Percentiles rank a stretch among this genome's conserved stretches.
Evolutionary conservation across 2,888 invertebrate species (phyloP).

Genomic region (Dexiosoma caninum): DNA sequence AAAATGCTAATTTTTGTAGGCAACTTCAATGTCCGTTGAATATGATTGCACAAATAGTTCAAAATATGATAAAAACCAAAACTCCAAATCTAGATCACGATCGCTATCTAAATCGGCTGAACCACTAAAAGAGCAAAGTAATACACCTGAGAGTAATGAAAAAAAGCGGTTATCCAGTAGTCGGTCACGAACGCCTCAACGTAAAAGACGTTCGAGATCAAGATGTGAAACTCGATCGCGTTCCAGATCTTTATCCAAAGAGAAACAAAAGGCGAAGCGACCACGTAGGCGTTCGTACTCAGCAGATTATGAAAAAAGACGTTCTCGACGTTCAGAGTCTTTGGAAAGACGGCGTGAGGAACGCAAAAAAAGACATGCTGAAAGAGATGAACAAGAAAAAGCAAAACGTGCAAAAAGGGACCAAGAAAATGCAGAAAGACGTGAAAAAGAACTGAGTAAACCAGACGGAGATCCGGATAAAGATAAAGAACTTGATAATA

Average conservation of each 20-base stretch:
- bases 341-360: constrained; percentile 71
- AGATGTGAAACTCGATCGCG: constrained; percentile 34
- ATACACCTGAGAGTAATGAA: background rate
- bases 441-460: constrained; percentile 34
- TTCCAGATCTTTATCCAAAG: constrained; percentile 38
- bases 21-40: background rate
- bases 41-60: background rate
- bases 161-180: constrained; percentile 1
- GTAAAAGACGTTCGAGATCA: constrained; percentile 38
- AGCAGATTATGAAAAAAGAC: constrained; percentile 55
- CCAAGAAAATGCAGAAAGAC: constrained; percentile 35
- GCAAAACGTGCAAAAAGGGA: constrained; percentile 61
- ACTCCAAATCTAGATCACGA: constrained; percentile 10
- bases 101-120: background rate
- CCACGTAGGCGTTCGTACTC: constrained; percentile 57
- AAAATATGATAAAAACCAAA: too few species aligned
- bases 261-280: background rate
- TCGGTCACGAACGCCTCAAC: constrained; percentile 22
- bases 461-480: constrained; percentile 32
- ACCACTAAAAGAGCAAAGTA: background rate
- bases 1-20: background rate
- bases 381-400: constrained; percentile 68
- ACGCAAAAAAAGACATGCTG: constrained; percentile 71
- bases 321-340: constrained; percentile 69
- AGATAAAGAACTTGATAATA: constrained; percentile 68